phyloP scores from a whole-genome alignment of 2,797 vertebrate species.

The Salmo trutta region DNA sequence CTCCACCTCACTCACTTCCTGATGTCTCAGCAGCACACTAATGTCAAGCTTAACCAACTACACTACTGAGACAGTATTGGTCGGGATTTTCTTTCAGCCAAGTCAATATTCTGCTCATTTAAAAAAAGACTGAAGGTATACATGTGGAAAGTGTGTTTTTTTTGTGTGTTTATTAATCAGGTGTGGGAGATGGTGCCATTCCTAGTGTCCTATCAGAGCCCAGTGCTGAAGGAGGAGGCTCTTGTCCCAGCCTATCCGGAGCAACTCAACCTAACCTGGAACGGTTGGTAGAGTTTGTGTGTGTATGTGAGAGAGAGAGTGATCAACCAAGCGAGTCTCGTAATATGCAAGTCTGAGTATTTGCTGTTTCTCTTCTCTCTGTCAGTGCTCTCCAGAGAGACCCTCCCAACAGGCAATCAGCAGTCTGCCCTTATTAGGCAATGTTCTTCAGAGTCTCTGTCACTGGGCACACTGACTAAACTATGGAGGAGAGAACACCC shows the following conservation, averaged over 20 bases:
- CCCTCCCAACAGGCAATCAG: constrained; percentile 28
- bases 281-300: constrained; percentile 73
- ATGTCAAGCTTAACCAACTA: not conserved
- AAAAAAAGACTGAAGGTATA: not conserved
- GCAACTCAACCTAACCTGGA: constrained; percentile 80
- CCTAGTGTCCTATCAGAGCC: constrained; percentile 87
- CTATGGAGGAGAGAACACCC: constrained; percentile 25
- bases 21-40: not conserved
- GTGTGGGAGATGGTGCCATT: constrained; percentile 92
- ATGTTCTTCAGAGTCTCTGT: constrained; percentile 62
- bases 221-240: constrained; percentile 73
- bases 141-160: constrained; percentile 5
- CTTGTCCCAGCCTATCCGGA: constrained; percentile 63
- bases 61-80: not conserved
- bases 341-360: not conserved
- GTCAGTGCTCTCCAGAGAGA: constrained; percentile 31
- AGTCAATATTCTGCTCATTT: not conserved
- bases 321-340: not conserved
- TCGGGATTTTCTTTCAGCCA: not conserved
- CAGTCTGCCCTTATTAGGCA: constrained; percentile 74
- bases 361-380: not conserved
- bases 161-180: constrained; percentile 61
- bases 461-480: constrained; percentile 28
- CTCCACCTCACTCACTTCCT: not conserved
- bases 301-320: not conserved